Percentiles rank a stretch among this genome's conserved stretches.
Evolutionary conservation across 2,113 vertebrate species (phyloP).

Genomic region (Microcebus griseorufus): DNA sequence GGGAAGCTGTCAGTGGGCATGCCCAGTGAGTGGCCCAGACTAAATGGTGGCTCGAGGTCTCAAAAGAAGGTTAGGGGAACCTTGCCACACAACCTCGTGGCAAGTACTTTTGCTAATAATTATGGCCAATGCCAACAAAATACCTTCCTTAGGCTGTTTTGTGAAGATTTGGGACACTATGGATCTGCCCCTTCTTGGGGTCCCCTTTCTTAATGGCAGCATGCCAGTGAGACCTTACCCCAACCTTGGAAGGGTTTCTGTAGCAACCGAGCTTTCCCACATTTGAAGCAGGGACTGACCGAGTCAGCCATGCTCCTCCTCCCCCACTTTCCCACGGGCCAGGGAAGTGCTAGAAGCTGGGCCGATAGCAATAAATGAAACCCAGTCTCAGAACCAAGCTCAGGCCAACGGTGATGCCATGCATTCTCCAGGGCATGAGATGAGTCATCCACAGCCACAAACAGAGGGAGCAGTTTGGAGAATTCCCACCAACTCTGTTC

Average conservation of each 20-base stretch:
- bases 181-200: rapidly evolving
- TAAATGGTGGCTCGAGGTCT: rapidly evolving
- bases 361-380: background rate
- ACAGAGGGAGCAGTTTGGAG: rapidly evolving
- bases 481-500: background rate
- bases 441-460: background rate
- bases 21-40: rapidly evolving
- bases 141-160: background rate
- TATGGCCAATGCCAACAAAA: rapidly evolving
- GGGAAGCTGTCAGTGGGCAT: background rate
- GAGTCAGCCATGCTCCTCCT: background rate
- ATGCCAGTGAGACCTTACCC: no score
- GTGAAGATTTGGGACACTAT: rapidly evolving
- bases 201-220: background rate
- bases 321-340: rapidly evolving
- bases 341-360: rapidly evolving
- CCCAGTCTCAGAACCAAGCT: background rate
- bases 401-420: rapidly evolving
- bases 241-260: background rate
- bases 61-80: no score
- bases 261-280: rapidly evolving
- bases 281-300: no score
- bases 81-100: background rate
- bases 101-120: background rate
- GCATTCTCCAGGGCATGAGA: rapidly evolving